Evolutionary conservation across 1,140 invertebrate genomes (phyloP), one percentile per base, ranked within the genome.

Genomic region (Bombus polaris): DNA sequence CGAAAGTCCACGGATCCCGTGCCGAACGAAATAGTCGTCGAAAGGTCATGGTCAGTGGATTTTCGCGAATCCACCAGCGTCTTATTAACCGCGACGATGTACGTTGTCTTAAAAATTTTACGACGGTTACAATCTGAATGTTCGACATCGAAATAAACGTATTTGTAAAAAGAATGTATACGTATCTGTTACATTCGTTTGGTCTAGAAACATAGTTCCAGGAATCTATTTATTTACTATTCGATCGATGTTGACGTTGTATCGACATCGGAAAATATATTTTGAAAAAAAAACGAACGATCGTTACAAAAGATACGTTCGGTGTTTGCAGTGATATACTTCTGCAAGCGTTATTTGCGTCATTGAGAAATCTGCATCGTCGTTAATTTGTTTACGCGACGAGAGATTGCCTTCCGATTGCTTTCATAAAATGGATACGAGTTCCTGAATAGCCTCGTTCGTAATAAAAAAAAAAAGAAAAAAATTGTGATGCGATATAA

Each of bases 1-100:
- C 53, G 65, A 18, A 32, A 57, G 39, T 42, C 37, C 44, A 3
- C 5, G 1, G 65, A 42, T 66, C 3, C 32, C 44, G 42, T 8
- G 2, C 39, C 25, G 13, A 39, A 12, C 13, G 74, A 18, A 32
- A 59, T 12, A 22, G 25, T n/a, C 57, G 13, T 37, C 8, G 76
- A 66, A 66, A 89, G 87, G 87, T 89, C 88, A 89, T 39, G 80
- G 88, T 80, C 80, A 59, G 89, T 77, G 66, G 75, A 65, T 71
- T 83, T 76, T 82, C 78, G 39, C 65, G 79, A 28, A 0, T 62
- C 12, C 28, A 62, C 3, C 25, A n/a, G 28, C 3, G 10, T n/a
- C 28, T 62, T n/a, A 62, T 62, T 3, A 62, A 62, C 3, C 10
- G 0, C 1, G 3, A n/a, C 25, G 28, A n/a, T 12, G 10, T 5